Conservation (phyloP, 2,113 vertebrate genomes). For the Cepphus grylle region DNA sequence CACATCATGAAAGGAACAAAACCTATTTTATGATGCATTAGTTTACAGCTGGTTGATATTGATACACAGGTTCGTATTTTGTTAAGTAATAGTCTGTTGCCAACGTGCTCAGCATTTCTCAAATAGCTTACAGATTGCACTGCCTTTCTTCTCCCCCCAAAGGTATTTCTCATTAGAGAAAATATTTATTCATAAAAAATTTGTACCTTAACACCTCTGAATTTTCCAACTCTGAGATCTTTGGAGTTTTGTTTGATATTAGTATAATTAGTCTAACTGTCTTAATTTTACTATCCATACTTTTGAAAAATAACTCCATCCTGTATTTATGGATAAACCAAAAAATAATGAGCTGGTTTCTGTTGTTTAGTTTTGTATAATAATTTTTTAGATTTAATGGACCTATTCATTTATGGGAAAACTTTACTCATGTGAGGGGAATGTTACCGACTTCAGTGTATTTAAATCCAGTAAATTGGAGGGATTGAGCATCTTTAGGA, state of each 20-base stretch:
- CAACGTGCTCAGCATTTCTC: neutral
- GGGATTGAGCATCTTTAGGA: neutral
- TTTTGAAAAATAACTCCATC: neutral
- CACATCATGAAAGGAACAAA: neutral
- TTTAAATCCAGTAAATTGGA: neutral
- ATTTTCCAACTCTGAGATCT: neutral
- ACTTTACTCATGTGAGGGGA: neutral
- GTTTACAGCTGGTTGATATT: neutral
- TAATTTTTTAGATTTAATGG: neutral
- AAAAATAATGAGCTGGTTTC: neutral
- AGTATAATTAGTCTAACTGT: neutral
- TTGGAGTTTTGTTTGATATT: neutral
- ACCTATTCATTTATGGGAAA: neutral
- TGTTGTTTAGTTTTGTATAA: neutral
- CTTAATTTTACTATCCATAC: neutral
- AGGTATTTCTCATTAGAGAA: neutral
- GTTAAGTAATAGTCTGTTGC: neutral
- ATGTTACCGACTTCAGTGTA: neutral
- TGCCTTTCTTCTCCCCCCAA: neutral
- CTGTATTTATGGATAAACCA: neutral
- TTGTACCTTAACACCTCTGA: neutral
- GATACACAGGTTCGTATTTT: neutral
- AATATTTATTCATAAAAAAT: neutral
- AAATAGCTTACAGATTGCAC: neutral
- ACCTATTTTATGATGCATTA: constrained; percentile 24